These are phyloP conservation scores for Tetraodon nigroviridis DNA, from an alignment of 2,113 vertebrate species.

Conservation along the genomic window DNA sequence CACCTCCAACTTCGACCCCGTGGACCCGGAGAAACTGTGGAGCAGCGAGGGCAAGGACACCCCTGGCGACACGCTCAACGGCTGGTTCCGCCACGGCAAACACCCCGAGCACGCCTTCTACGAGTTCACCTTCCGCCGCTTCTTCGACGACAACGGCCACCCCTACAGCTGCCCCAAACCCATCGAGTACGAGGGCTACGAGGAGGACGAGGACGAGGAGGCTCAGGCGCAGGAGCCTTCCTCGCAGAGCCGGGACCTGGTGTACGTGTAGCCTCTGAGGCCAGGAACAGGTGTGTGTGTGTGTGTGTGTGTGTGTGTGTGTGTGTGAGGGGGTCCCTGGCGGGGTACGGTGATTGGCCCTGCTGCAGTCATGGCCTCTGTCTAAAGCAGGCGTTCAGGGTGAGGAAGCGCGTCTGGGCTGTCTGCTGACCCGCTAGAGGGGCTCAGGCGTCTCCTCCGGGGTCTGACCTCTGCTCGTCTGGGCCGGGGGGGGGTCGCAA, in stretches of 20 bases:
- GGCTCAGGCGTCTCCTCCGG: too few species aligned
- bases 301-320: slow-evolving; percentile 7
- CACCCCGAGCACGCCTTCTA: slow-evolving; percentile 98
- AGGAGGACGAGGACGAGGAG: slow-evolving; percentile 74
- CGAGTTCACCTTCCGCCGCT: slow-evolving; percentile 96
- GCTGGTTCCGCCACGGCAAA: slow-evolving; percentile 95
- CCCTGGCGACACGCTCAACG: slow-evolving; percentile 86
- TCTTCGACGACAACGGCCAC: slow-evolving; percentile 98
- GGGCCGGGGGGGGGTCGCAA: too few species aligned
- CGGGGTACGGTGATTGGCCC: too few species aligned
- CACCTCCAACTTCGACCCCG: slow-evolving; percentile 96
- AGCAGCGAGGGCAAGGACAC: slow-evolving; percentile 84
- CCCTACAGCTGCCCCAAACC: slow-evolving; percentile 97
- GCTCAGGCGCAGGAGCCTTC: slow-evolving; percentile 64
- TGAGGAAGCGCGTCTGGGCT: too few species aligned
- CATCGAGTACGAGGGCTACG: slow-evolving; percentile 84
- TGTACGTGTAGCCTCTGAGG: slow-evolving; percentile 82
- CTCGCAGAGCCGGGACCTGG: slow-evolving; percentile 80
- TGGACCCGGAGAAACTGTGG: slow-evolving; percentile 96
- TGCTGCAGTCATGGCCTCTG: too few species aligned
- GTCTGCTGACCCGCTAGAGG: too few species aligned
- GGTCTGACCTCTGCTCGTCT: too few species aligned
- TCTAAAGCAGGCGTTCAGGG: too few species aligned
- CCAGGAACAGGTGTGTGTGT: background rate
- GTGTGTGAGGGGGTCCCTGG: too few species aligned